Base-by-base conservation (phyloP, 2,888 invertebrate genomes). In the Sinotaia quadrata region DNA sequence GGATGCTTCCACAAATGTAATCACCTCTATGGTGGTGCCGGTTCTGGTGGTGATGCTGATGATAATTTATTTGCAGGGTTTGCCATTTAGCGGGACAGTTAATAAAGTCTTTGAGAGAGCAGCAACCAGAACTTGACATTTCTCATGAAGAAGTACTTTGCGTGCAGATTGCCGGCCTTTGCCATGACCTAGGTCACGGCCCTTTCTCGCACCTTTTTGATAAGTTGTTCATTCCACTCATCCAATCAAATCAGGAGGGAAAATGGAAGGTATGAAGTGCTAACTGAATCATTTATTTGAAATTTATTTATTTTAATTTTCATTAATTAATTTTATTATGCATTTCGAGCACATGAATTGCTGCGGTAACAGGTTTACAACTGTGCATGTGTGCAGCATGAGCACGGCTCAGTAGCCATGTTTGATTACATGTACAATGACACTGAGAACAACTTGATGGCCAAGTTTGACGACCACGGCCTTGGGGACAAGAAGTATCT, bases 151-250 rank as follows among this genome's bases (percentile, higher is more conserved):
- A 92, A 73, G 81, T 89, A 31, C 76, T 91, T 10, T 91, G 91
- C 81, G 89, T 91, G 15, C 82, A 90, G 84, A 88, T 93, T 37
- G 93, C 92, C 41, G 93, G 91, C 0, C 88, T 93, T 0, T 90
- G 92, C 63, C 93, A 93, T 85, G 93, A 93, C 81, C 79, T 93
- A n/a, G 93, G 92, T 88, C 93, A 93, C 84, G 93, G 92, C 0
- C 92, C 93, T 4, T 92, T 91, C 84, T 92, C 92, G 0, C 93
- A 93, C 83, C 76, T 89, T 10, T 93, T 92, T 91, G 93, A 93
- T 79, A 75, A 78, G 2, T 75, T 70, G 2, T 88, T 90, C 75
- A 84, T 89, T 67, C 81, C 84, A 10, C 41, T 63, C n/a, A 75
- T 81, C 47, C 24, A 27, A 54, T 8, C 5, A 1, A 68, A 63